phyloP scores from a whole-genome alignment of 1,140 invertebrate species.

The Drosophila carrolli region DNA sequence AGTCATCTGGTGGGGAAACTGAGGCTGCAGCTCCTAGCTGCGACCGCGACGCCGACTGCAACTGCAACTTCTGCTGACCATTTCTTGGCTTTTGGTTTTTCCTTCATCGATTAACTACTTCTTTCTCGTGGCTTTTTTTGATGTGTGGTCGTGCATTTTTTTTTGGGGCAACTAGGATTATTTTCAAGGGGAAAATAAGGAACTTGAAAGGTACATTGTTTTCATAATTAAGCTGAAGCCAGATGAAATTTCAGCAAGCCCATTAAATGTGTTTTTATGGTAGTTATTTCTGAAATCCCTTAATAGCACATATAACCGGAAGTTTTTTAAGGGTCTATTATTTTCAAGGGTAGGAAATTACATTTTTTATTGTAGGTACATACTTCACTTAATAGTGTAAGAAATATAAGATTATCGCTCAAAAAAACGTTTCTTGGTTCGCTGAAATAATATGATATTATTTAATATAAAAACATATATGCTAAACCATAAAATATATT shows the following conservation, averaged over 20 bases:
- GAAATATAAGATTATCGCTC: not conserved
- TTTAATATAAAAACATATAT: too few relatives aligned
- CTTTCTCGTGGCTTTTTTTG: conserved; percentile 22
- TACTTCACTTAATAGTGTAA: not conserved
- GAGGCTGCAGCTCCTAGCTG: conserved; percentile 35
- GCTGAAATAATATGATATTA: too few relatives aligned
- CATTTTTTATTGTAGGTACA: too few relatives aligned
- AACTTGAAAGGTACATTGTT: conserved; percentile 24
- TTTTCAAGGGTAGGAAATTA: not conserved
- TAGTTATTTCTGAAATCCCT: not conserved
- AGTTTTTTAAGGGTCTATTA: not conserved
- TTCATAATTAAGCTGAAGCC: not conserved
- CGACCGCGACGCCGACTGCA: conserved; percentile 12
- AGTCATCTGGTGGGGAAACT: conserved; percentile 65
- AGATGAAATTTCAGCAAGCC: conserved; percentile 5
- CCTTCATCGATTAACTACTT: conserved; percentile 60
- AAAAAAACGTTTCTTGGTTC: too few relatives aligned
- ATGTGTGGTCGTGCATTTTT: conserved; percentile 15
- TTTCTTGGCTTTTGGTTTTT: conserved; percentile 62
- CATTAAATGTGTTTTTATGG: conserved; percentile 7
- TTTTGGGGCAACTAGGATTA: conserved; percentile 31
- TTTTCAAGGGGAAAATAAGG: conserved; percentile 48
- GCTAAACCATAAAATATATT: too few relatives aligned
- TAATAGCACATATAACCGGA: not conserved
- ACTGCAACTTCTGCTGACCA: conserved; percentile 40